Evolutionary conservation across 30 jellyfish, hydroid and myxozoan genomes (phyloP).

Genomic region (Chrysaora quinquecirrha): DNA sequence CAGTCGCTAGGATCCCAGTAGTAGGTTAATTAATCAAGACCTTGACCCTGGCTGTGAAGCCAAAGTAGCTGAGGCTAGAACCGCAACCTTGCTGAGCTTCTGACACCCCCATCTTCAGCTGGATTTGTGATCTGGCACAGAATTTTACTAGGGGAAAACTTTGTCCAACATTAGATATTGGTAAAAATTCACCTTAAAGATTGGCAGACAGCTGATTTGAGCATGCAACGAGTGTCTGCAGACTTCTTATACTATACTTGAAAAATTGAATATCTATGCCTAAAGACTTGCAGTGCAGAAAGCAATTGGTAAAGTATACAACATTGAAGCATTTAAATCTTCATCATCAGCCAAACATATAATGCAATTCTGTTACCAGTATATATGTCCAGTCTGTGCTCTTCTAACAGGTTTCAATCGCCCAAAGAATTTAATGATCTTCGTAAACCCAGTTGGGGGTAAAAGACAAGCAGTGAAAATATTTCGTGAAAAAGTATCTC

Average conservation of each 20-base stretch:
- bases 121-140: too few species aligned
- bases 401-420: constrained; percentile 39
- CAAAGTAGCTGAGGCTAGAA: not conserved
- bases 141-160: too few species aligned
- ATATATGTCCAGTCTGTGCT: not conserved
- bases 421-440: constrained; percentile 75
- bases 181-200: too few species aligned
- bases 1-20: too few species aligned
- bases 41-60: too few species aligned
- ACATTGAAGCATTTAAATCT: not conserved
- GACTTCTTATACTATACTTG: too few species aligned
- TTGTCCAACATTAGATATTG: too few species aligned
- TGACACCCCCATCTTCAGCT: not conserved
- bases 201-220: too few species aligned
- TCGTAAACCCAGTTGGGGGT: constrained; percentile 96
- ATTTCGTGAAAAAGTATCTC: constrained; percentile 70
- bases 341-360: not conserved
- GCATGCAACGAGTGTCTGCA: too few species aligned
- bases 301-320: not conserved
- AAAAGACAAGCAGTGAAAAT: constrained; percentile 73
- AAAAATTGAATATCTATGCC: too few species aligned
- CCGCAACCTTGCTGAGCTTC: too few species aligned
- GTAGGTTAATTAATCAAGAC: too few species aligned
- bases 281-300: not conserved
- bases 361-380: not conserved